A percentile compares a stretch with the other conserved stretches of the same genome.
phyloP scores from a whole-genome alignment of 2,797 vertebrate species.

The Pelodytes ibericus region DNA sequence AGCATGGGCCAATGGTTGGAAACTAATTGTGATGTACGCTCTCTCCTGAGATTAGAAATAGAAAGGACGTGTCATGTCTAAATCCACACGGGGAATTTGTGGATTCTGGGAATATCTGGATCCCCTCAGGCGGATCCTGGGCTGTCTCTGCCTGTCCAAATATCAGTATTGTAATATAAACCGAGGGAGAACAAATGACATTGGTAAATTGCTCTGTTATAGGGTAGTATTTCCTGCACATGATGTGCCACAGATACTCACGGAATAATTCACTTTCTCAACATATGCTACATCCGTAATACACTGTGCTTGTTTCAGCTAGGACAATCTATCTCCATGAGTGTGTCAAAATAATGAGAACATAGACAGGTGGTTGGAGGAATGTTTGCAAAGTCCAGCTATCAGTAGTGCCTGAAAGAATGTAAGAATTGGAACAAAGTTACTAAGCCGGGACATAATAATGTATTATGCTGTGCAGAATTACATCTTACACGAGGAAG shows the following conservation, averaged over 20 bases:
- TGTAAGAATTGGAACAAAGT: too few species aligned
- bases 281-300: constrained; percentile 15
- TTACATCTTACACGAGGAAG: too few species aligned
- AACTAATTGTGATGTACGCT: background rate
- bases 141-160: constrained; percentile 31
- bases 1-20: background rate
- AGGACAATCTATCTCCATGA: too few species aligned
- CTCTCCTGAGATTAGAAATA: constrained; percentile 13
- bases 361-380: too few species aligned
- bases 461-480: too few species aligned
- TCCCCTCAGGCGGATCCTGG: constrained; percentile 27
- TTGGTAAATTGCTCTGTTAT: background rate
- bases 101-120: constrained; percentile 40
- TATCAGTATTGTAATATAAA: constrained; percentile 35
- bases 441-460: too few species aligned
- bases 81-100: constrained; percentile 10
- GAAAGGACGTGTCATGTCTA: constrained; percentile 13
- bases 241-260: constrained; percentile 1
- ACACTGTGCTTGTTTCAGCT: background rate
- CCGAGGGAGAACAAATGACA: constrained; percentile 31
- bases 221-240: constrained; percentile 7
- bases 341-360: too few species aligned
- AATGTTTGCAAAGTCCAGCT: too few species aligned
- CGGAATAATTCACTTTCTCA: background rate
- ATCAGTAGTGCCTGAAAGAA: too few species aligned